Percentiles rank a stretch among this genome's conserved stretches.
Evolutionary conservation across 2,113 vertebrate genomes (phyloP).

Genomic region (Panthera uncia): DNA sequence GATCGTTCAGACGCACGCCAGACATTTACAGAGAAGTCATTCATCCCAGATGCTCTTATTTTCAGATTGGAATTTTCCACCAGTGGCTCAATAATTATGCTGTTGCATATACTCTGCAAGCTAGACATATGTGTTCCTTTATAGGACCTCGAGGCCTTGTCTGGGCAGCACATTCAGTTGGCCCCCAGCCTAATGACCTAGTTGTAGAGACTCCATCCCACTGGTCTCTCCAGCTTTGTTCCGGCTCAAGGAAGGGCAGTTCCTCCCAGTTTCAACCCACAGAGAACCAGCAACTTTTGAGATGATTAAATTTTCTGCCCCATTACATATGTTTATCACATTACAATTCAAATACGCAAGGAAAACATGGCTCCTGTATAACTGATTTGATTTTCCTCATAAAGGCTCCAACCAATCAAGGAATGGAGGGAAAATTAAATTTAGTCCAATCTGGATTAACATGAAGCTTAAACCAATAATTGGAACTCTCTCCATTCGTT

Average conservation of each 20-base stretch:
- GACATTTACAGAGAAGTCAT: constrained; percentile 62
- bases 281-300: constrained; percentile 17
- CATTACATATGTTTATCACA: constrained; percentile 43
- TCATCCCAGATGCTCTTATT: constrained; percentile 71
- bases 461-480: constrained; percentile 4
- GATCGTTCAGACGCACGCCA: constrained; percentile 68
- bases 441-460: constrained; percentile 22
- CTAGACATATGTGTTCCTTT: constrained; percentile 69
- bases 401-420: background rate
- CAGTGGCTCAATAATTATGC: constrained; percentile 61
- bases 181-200: constrained; percentile 57
- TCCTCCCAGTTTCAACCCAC: background rate
- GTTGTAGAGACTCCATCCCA: background rate
- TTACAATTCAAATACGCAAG: constrained; percentile 36
- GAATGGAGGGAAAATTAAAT: constrained; percentile 48
- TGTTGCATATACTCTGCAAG: constrained; percentile 54
- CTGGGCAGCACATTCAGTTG: constrained; percentile 52
- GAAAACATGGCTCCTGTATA: constrained; percentile 31
- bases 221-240: constrained; percentile 46
- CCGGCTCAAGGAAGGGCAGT: constrained; percentile 1
- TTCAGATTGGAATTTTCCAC: constrained; percentile 73
- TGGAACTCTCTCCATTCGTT: background rate
- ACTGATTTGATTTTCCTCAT: constrained; percentile 9
- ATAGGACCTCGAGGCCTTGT: constrained; percentile 53
- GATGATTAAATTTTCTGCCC: constrained; percentile 37